Percentiles rank a stretch among this genome's conserved stretches.
Conservation (phyloP, 1,140 invertebrate species). For the Microplitis mediator region DNA sequence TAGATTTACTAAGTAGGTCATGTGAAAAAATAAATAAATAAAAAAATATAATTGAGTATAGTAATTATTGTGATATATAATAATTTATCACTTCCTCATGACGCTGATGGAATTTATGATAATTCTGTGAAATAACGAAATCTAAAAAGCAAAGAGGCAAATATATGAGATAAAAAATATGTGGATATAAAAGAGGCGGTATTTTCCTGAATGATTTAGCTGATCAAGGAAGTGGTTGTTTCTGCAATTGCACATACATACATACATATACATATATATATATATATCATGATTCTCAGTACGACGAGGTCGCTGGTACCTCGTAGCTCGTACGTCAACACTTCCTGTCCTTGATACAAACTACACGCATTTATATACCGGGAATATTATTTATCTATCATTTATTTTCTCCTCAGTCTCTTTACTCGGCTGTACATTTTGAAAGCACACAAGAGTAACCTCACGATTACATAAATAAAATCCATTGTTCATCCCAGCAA, state of each 20-base stretch:
- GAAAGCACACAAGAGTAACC: too few relatives aligned
- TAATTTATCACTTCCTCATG: too few relatives aligned
- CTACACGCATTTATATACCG: background rate
- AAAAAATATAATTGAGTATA: too few relatives aligned
- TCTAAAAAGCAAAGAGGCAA: too few relatives aligned
- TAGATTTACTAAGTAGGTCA: background rate
- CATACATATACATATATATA: too few relatives aligned
- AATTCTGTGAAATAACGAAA: too few relatives aligned
- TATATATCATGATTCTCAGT: background rate
- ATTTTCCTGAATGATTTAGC: background rate
- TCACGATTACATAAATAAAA: too few relatives aligned
- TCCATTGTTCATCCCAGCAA: too few relatives aligned
- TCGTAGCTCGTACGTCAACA: background rate
- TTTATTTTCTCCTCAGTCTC: background rate
- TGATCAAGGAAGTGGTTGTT: background rate
- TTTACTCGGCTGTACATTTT: background rate
- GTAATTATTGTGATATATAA: too few relatives aligned
- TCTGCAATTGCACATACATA: background rate
- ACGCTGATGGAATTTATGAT: too few relatives aligned
- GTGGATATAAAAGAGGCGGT: background rate
- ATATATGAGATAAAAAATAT: too few relatives aligned
- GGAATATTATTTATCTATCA: background rate
- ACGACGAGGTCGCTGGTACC: background rate
- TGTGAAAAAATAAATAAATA: too few relatives aligned
- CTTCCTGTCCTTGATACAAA: conserved; percentile 20